Conservation (phyloP, 2,888 invertebrate species). For the Watsonalla cultraria region DNA sequence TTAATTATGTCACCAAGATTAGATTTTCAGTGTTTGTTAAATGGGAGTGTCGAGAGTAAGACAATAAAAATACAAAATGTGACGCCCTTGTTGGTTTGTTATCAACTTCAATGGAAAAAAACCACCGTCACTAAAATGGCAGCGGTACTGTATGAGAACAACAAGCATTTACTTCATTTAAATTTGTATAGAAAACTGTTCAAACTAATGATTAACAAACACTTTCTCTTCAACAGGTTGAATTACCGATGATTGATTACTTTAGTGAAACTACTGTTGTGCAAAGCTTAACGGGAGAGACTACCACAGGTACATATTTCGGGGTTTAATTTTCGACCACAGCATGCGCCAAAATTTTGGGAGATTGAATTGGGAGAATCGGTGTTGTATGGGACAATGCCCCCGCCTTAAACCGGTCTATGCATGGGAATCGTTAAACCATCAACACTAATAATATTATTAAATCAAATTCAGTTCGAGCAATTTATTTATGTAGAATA, state of each 20-base stretch:
- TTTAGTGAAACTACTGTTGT: not conserved
- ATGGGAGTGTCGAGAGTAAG: constrained; percentile 57
- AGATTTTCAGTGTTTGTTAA: constrained; percentile 80
- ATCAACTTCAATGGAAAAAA: constrained; percentile 60
- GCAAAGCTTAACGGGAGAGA: not conserved
- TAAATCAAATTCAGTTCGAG: no score
- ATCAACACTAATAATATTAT: no score
- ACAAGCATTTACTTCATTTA: not conserved
- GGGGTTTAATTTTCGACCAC: no score
- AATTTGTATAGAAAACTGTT: not conserved
- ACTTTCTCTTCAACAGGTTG: not conserved
- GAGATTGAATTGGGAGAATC: no score
- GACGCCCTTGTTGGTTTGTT: constrained; percentile 62
- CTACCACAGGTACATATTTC: not conserved
- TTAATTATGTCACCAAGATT: constrained; percentile 73
- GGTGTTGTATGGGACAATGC: no score
- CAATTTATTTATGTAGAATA: no score
- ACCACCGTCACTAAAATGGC: constrained; percentile 28
- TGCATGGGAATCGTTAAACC: no score
- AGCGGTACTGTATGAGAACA: constrained; percentile 25
- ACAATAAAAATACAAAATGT: constrained; percentile 62
- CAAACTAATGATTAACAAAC: not conserved
- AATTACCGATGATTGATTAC: not conserved
- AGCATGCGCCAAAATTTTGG: no score
- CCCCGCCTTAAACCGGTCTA: no score